Evolutionary conservation across 2,797 vertebrate species (phyloP).

Genomic region (Acrossocheilus fasciatus): DNA sequence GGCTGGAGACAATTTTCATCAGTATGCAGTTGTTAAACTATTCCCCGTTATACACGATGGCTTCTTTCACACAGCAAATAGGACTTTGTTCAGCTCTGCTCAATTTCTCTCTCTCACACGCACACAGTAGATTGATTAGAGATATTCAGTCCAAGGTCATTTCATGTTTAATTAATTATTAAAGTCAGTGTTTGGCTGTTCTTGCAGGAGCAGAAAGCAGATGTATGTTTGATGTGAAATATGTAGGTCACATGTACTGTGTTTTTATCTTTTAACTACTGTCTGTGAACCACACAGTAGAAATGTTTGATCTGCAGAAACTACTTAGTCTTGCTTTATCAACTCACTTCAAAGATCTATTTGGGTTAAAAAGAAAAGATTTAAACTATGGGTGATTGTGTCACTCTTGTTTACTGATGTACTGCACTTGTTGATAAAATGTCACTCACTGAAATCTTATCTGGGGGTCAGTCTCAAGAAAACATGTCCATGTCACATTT

Average conservation of each 20-base stretch:
- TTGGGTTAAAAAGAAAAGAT: background rate
- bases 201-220: background rate
- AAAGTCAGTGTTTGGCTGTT: conserved; percentile 25
- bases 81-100: conserved; percentile 44
- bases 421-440: background rate
- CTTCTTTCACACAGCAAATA: conserved; percentile 38
- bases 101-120: background rate
- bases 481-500: background rate
- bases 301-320: conserved; percentile 10
- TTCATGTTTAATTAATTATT: conserved; percentile 25
- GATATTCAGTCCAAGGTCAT: conserved; percentile 32
- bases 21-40: conserved; percentile 36
- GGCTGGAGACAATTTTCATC: conserved; percentile 28
- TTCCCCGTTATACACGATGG: conserved; percentile 40
- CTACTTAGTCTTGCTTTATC: conserved; percentile 1
- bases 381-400: background rate
- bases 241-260: conserved; percentile 29
- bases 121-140: conserved; percentile 29
- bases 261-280: conserved; percentile 3
- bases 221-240: conserved; percentile 32
- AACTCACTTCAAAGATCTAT: conserved; percentile 19
- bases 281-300: background rate
- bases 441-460: background rate
- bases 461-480: background rate
- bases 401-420: background rate